Conservation (phyloP, 2,888 invertebrate species). For the Hirtodrosophila histrioides region DNA sequence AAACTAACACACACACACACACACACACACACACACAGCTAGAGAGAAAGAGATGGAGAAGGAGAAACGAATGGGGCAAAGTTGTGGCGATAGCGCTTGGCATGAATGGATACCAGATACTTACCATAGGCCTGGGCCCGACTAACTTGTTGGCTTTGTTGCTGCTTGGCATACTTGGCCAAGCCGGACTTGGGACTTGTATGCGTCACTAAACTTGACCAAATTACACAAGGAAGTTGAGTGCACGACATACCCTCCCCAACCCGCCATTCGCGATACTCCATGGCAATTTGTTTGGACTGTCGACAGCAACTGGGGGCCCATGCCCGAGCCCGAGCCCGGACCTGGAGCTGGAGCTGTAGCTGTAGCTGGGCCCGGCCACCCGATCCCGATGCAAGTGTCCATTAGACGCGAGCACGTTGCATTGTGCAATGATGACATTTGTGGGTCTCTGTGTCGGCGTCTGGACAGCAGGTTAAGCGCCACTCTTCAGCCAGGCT, state of each 20-base stretch:
- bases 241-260: not conserved
- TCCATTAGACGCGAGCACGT: conserved; percentile 53
- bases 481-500: conserved; percentile 46
- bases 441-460: conserved; percentile 59
- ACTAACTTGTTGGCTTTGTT: conserved; percentile 50
- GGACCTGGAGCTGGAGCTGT: not conserved
- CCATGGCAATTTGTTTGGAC: conserved; percentile 53
- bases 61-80: conserved; percentile 1
- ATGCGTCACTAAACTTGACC: conserved; percentile 80
- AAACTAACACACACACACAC: conserved; percentile 56
- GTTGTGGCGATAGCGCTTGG: conserved; percentile 40
- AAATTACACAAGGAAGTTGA: conserved; percentile 77
- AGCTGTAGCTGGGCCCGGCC: not conserved
- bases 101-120: conserved; percentile 61
- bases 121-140: conserved; percentile 35
- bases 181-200: conserved; percentile 65
- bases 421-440: conserved; percentile 63
- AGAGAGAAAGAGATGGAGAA: conserved; percentile 10
- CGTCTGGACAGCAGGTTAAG: conserved; percentile 41
- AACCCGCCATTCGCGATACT: not conserved
- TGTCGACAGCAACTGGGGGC: conserved; percentile 28
- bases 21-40: conserved; percentile 40
- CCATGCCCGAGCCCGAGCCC: not conserved
- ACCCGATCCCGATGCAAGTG: conserved; percentile 32
- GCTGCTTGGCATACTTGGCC: conserved; percentile 58